Base-by-base conservation (phyloP, 2,888 invertebrate genomes). In the Zelleria hepariella region DNA sequence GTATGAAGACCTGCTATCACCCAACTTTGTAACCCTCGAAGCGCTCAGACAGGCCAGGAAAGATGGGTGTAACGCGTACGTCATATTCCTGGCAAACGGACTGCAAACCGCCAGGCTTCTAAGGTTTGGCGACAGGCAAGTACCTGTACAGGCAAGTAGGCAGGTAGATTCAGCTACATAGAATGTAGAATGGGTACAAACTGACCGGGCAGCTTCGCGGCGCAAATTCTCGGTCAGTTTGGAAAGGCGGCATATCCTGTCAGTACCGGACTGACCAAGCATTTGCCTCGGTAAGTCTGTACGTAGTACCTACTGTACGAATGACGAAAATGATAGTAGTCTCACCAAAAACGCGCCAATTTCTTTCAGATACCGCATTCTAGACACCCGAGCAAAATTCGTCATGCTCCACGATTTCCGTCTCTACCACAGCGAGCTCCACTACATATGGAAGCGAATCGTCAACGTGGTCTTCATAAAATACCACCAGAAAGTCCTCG, bases 391-490 rank as follows among this genome's bases (percentile, higher is more conserved):
- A 68, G 92, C 93, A 0, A 93, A 92, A 65, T 95, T 92, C 70
- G 81, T 96, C 47, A 77, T 95, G 60, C 80, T 95, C 0, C 90
- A 94, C 73, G 95, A 96, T 74, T 80, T 88, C 61, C 84, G 94
- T 5, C 81, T 96, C 1, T 93, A 95, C 67, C 85, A 88, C 58
- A 87, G 90, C 63, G 90, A 93, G 5, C 80, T 94, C 62, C 90
- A 93, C 68, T 93, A 93, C 68, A 75, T 96, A 15, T 96, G 96
- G 96, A 93, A 92, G 62, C 90, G 93, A 62, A 92, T 95, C 56
- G 91, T 95, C 20, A 93, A 94, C 67, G 92, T 94, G 0, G 77
- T 95, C 6, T 96, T 96, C 65, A 80, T 96, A 15, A 90, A 91
- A 56, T 89, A 90, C 66, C 92, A 91, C 68, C 79, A 68, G 57